phyloP scores from a whole-genome alignment of 2,113 vertebrate genomes.

The Platanista minor region DNA sequence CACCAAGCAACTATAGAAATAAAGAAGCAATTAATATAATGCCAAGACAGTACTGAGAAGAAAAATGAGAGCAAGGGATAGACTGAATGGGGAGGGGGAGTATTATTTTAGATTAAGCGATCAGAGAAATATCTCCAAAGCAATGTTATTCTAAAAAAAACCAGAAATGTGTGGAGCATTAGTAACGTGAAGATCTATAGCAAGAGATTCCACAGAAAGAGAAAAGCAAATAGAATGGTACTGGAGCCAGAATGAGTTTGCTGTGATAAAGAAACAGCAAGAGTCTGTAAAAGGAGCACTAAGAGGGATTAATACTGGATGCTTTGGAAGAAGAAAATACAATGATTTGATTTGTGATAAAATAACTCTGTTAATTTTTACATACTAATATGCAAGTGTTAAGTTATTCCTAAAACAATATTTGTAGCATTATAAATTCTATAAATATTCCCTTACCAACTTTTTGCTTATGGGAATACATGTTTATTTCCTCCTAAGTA shows the following conservation, averaged over 20 bases:
- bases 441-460: background rate
- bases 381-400: background rate
- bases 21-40: background rate
- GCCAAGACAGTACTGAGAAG: background rate
- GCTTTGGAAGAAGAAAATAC: background rate
- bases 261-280: background rate
- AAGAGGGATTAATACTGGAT: background rate
- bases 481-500: background rate
- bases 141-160: background rate
- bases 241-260: background rate
- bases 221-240: background rate
- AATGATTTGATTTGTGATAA: background rate
- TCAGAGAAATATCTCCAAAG: background rate
- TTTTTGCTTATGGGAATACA: background rate
- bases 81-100: background rate
- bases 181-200: background rate
- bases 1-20: background rate
- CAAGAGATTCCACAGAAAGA: background rate
- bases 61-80: background rate
- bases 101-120: background rate
- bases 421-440: background rate
- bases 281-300: background rate
- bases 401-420: background rate
- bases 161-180: background rate
- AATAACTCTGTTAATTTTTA: background rate